A percentile compares a stretch with the other conserved stretches of the same genome.
These are phyloP conservation scores for Hermodice carunculata DNA, from an alignment of 2,888 invertebrate genomes.

Conservation along the genomic window DNA sequence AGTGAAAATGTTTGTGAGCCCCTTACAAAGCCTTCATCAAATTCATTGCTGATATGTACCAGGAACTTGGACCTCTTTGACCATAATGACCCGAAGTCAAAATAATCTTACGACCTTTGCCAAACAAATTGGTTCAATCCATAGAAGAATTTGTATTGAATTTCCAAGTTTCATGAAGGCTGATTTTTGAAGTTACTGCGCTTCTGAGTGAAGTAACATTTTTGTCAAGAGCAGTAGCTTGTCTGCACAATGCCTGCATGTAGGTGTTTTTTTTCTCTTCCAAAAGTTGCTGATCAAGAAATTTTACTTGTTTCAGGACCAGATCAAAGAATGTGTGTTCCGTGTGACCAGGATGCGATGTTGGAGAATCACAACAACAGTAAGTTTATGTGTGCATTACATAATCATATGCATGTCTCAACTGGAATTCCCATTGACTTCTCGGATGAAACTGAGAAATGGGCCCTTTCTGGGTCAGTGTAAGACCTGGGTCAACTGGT, in stretches of 20 bases:
- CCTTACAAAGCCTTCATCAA: neutral
- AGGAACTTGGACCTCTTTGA: no score
- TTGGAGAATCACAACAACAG: conserved; percentile 91
- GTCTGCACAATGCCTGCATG: neutral
- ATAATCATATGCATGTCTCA: no score
- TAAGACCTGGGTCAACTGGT: no score
- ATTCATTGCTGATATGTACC: no score
- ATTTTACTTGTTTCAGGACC: conserved; percentile 39
- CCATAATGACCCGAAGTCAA: no score
- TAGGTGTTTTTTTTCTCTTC: neutral
- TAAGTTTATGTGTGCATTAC: conserved; percentile 49
- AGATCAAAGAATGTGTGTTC: conserved; percentile 85
- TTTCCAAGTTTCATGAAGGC: neutral
- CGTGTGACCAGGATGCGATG: conserved; percentile 97
- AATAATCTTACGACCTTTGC: no score
- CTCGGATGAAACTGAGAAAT: no score
- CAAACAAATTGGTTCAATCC: no score
- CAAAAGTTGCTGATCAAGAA: neutral
- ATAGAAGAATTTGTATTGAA: neutral
- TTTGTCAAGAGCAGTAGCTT: neutral
- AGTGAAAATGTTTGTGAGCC: neutral
- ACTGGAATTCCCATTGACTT: no score
- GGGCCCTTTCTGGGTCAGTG: no score
- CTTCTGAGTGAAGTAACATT: neutral
- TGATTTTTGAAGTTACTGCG: neutral